Evolutionary conservation across 2,888 invertebrate species (phyloP), one percentile per base, ranked within the genome.

Genomic region (Amphipoea oculea): DNA sequence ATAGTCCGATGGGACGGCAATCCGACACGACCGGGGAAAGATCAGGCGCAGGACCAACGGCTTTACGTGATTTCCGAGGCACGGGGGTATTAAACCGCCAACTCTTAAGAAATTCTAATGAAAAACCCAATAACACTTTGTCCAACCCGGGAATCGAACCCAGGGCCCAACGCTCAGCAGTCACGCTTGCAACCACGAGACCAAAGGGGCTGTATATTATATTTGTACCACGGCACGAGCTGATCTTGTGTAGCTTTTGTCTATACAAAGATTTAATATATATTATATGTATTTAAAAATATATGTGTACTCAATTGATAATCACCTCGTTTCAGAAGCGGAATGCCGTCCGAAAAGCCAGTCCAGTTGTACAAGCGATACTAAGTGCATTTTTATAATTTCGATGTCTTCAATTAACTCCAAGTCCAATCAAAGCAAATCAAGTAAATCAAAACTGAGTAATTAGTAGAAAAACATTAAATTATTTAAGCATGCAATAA

Each of bases 261-360:
- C 9, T 14, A 42, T 7, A 67, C n/a, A 45, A 36, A 45, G 6
- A 17, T n/a, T 68, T n/a, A n/a, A 17, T 17, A 11, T 17, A 11
- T n/a, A 4, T 17, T n/a, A 4, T 17, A n/a, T 42, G 0, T n/a
- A 29, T 29, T 6, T 14, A 45, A 45, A 42, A 45, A 11, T 40
- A 48, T 11, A 36, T 12, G 29, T 29, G 29, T 29, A 20, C 2
- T 29, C 11, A 36, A 40, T 17, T 9, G 23, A 17, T 51, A 40
- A 45, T 78, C 7, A 66, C 78, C 54, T 78, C 40, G 17, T 23
- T 23, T 48, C 29, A 20, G n/a, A 48, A 57, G 29, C 4, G 0
- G 48, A 45, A 57, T 29, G 11, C 11, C 17, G 12, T 51, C 17
- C 17, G n/a, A 68, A 80, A 80, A 78, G 60, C 80, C 48, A 54